phyloP scores from a whole-genome alignment of 2,113 vertebrate species.

The Marcusenius ussheri region DNA sequence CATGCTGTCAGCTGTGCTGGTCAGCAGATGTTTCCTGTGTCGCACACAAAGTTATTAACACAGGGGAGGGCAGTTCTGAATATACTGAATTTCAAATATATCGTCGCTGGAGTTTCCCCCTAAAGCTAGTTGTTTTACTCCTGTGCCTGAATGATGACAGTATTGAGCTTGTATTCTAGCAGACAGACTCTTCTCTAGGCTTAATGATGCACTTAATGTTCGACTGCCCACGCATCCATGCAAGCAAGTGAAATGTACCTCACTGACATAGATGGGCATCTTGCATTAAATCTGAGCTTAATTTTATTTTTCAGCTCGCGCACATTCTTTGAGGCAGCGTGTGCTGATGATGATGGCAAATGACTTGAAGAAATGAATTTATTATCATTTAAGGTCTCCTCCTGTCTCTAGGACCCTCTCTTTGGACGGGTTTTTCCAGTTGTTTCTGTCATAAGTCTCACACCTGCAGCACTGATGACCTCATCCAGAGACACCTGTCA shows the following conservation, averaged over 20 bases:
- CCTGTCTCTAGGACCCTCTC: background rate
- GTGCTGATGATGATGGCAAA: background rate
- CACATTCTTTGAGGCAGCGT: background rate
- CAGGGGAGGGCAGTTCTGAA: background rate
- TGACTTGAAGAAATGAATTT: background rate
- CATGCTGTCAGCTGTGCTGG: background rate
- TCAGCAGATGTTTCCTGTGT: background rate
- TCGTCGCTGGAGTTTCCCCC: background rate
- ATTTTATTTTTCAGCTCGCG: background rate
- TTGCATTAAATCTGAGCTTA: background rate
- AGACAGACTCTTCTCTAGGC: background rate
- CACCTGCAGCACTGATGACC: background rate
- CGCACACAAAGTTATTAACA: background rate
- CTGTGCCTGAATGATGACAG: background rate
- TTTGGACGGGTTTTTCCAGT: background rate
- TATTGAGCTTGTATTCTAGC: background rate
- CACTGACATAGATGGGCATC: background rate
- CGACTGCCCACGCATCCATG: background rate
- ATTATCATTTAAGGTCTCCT: background rate
- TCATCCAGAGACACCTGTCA: background rate
- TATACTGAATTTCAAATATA: background rate
- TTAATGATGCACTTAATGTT: background rate
- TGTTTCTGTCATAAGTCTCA: background rate
- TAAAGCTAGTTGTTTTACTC: background rate
- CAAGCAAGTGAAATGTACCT: background rate